Evolutionary conservation across 2,797 vertebrate species (phyloP).

Genomic region (Pangasius macronema): DNA sequence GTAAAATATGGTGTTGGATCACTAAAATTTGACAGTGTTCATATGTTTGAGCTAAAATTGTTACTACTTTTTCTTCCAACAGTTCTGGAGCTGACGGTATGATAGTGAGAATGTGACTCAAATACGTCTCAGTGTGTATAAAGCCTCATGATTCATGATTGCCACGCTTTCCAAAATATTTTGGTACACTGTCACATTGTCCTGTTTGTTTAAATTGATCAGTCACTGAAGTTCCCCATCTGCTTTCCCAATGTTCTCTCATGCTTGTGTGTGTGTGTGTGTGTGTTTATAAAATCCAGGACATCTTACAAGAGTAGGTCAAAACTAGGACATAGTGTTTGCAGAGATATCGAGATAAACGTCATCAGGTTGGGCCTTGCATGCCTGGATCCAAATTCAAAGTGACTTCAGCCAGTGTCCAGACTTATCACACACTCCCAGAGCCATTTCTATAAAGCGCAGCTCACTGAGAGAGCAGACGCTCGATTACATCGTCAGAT

Average conservation of each 20-base stretch:
- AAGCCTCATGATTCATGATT: background rate
- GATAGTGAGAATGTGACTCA: background rate
- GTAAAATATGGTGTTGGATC: background rate
- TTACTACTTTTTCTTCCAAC: background rate
- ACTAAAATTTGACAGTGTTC: background rate
- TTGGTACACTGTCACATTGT: background rate
- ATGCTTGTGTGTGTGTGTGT: background rate
- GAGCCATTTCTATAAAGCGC: conserved; percentile 22
- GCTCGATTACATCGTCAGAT: conserved; percentile 48
- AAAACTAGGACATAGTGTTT: background rate
- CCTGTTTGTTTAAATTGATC: background rate
- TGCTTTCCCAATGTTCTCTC: background rate
- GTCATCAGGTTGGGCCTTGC: background rate
- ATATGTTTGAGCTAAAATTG: background rate
- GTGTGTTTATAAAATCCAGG: background rate
- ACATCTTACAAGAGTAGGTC: background rate
- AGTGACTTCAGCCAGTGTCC: conserved; percentile 40
- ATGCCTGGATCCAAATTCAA: conserved; percentile 12
- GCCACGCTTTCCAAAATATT: background rate
- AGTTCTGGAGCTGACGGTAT: background rate
- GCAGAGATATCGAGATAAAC: conserved; percentile 12
- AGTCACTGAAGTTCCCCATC: background rate
- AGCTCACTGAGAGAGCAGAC: conserved; percentile 22
- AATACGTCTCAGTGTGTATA: background rate
- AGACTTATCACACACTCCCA: conserved; percentile 30